Base-by-base conservation (phyloP, 2,888 invertebrate species). In the Trypoxylon attenuatum region DNA sequence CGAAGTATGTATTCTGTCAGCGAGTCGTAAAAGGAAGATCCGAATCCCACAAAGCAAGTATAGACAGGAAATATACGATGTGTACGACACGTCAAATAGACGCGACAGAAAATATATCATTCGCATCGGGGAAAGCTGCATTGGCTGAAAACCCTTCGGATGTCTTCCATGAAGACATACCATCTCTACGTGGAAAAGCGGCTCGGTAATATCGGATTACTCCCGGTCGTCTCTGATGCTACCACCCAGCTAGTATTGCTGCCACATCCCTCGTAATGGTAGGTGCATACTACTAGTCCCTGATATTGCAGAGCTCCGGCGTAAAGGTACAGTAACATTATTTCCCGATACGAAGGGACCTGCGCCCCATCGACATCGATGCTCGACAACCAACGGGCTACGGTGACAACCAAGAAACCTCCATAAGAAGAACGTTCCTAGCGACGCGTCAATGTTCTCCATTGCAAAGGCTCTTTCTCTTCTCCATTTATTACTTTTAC, bases 181-280 rank as follows among this genome's bases (percentile, higher is more conserved):
- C 68, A 52, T 59, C 60, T 71, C 64, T 65, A 60, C n/a, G 64
- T 65, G 76, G 75, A 62, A 76, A 77, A 78, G 78, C 77, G 73
- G 76, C 75, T 76, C 74, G 77, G 83, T 80, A 81, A 84, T 83
- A 84, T 84, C 83, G 80, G 82, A 84, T 84, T 83, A 83, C 81
- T 69, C 70, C 42, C 59, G 62, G 66, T 62, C 65, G 57, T 53
- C 68, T 62, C 63, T 66, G 66, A 70, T 73, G 73, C 69, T 69
- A 57, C 71, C 33, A 33, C 13, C 33, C n/a, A 33, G 72, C 51
- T 60, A 51, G 63, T 59, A 55, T 50, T 38, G 67, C 52, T 66
- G 59, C 74, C 38, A 50, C 55, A 57, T 62, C 57, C 57, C 55
- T 62, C 62, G 69, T 61, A 69, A 67, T 62, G 62, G 59, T 47